Evolutionary conservation across 2,888 invertebrate species (phyloP).

Genomic region (Cyclophora albipunctata): DNA sequence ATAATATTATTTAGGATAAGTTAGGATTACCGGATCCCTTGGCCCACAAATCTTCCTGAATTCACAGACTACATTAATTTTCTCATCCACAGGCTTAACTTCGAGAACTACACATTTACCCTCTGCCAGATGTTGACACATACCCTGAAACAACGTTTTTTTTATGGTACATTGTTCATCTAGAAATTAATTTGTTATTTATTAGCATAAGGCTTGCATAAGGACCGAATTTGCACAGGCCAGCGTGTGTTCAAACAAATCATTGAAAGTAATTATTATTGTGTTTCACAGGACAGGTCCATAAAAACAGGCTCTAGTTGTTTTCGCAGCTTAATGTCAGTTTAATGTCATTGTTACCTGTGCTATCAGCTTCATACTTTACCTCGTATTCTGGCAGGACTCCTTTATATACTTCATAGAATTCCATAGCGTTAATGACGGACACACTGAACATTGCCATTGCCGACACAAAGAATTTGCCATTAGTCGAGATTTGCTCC

Average conservation of each 20-base stretch:
- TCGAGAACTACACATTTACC: conserved; percentile 92
- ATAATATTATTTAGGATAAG: too few species aligned
- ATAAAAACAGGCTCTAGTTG: too few species aligned
- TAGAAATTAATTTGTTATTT: too few species aligned
- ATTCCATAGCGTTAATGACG: conserved; percentile 88
- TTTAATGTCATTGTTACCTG: too few species aligned
- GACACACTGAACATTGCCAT: conserved; percentile 87
- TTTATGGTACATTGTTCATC: not conserved
- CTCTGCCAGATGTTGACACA: conserved; percentile 88
- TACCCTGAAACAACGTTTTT: conserved; percentile 68
- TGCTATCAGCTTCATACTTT: too few species aligned
- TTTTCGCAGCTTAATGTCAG: too few species aligned
- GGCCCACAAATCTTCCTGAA: conserved; percentile 93
- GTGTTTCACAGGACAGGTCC: too few species aligned
- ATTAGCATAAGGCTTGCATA: too few species aligned
- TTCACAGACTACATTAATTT: conserved; percentile 74
- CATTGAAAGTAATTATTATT: too few species aligned
- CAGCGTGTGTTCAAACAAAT: too few species aligned
- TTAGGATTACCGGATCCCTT: conserved; percentile 77
- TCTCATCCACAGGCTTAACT: conserved; percentile 75
- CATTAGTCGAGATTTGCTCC: conserved; percentile 79
- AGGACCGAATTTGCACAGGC: too few species aligned
- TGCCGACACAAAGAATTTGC: conserved; percentile 84
- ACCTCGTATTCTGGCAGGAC: conserved; percentile 85
- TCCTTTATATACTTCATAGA: conserved; percentile 93